Evolutionary conservation across 2,113 vertebrate species (phyloP).

Genomic region (Oryzias woworae): DNA sequence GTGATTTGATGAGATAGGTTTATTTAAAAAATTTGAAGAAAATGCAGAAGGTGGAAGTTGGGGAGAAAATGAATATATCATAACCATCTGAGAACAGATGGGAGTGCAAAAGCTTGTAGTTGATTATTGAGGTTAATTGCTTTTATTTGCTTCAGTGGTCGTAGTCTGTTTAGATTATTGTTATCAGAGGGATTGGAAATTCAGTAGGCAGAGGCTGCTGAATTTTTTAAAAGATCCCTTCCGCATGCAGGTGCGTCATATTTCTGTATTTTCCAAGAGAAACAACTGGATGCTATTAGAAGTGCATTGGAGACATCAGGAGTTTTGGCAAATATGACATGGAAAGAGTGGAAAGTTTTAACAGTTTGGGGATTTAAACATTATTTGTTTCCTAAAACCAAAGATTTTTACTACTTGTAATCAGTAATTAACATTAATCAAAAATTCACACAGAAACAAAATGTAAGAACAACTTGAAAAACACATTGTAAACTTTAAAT

Average conservation of each 20-base stretch:
- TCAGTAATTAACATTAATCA: no score
- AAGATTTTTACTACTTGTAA: no score
- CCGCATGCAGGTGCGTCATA: slow-evolving; percentile 43
- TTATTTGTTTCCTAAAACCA: no score
- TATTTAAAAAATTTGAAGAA: slow-evolving; percentile 16
- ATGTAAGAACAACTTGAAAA: no score
- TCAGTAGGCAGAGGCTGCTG: slow-evolving; percentile 28
- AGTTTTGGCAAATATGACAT: slow-evolving; percentile 43
- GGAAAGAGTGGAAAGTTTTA: slow-evolving; percentile 36
- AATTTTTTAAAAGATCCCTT: slow-evolving; percentile 18
- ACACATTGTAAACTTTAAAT: no score
- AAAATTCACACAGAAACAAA: no score
- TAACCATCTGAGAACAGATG: slow-evolving; percentile 59
- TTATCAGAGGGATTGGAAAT: slow-evolving; percentile 60
- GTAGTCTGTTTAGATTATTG: slow-evolving; percentile 65
- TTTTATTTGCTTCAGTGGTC: slow-evolving; percentile 68
- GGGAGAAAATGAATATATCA: slow-evolving; percentile 31
- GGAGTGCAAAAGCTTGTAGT: slow-evolving; percentile 38
- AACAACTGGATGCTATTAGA: slow-evolving; percentile 51
- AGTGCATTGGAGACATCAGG: slow-evolving; percentile 38
- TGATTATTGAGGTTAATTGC: slow-evolving; percentile 69
- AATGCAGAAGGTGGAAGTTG: slow-evolving; percentile 28
- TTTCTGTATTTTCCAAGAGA: slow-evolving; percentile 42
- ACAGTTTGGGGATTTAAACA: not conserved
- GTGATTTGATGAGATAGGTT: not conserved